phyloP scores from a whole-genome alignment of 2,797 vertebrate genomes.

The Pipistrellus kuhlii region DNA sequence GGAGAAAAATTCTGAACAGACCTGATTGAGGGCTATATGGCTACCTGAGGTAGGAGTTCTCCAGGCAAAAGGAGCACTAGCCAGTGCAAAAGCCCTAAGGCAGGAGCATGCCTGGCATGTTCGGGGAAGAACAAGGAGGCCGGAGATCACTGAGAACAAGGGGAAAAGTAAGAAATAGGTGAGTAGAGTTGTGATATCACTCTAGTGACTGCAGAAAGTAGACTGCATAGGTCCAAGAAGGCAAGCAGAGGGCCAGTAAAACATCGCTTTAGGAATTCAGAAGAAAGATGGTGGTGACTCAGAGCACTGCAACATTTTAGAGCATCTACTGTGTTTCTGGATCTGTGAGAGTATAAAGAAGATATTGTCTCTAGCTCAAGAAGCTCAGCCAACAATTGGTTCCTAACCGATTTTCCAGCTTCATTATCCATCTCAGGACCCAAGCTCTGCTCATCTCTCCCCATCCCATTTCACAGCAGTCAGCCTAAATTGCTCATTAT shows the following conservation, averaged over 20 bases:
- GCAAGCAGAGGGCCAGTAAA: background rate
- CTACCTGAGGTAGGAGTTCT: background rate
- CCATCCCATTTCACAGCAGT: background rate
- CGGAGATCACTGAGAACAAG: background rate
- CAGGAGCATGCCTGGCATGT: background rate
- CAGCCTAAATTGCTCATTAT: background rate
- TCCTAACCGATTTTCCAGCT: background rate
- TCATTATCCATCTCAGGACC: background rate
- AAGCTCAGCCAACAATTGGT: background rate
- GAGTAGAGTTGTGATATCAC: background rate
- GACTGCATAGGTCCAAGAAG: background rate
- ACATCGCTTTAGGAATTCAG: background rate
- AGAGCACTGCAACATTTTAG: background rate
- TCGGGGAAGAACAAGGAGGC: background rate
- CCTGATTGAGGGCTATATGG: background rate
- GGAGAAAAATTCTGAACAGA: slow-evolving; percentile 10
- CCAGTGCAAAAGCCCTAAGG: background rate
- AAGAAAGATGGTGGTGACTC: background rate
- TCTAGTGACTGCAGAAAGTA: background rate
- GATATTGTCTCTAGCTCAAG: background rate
- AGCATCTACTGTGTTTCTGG: background rate
- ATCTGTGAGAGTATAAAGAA: background rate
- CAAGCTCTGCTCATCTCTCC: background rate
- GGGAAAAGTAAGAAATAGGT: background rate
- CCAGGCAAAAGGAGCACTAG: background rate